Percentiles rank a stretch among this genome's conserved stretches.
phyloP scores from a whole-genome alignment of 2,113 vertebrate species.

The Cairina moschata region DNA sequence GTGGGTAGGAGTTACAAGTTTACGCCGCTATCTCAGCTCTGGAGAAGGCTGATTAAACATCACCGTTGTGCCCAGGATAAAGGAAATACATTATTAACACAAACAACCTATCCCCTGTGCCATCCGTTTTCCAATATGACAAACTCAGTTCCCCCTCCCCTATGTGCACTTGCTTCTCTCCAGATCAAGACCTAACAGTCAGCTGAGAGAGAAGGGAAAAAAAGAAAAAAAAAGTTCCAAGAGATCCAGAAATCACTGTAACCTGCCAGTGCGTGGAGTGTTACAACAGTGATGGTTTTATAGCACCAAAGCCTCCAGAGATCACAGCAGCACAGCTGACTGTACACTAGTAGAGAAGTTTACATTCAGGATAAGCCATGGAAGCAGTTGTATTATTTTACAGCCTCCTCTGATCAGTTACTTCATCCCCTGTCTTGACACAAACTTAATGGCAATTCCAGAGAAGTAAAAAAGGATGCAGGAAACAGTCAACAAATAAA shows the following conservation, averaged over 20 bases:
- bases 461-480: neutral
- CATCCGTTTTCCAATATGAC: neutral
- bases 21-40: neutral
- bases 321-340: neutral
- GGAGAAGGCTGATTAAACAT: neutral
- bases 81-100: neutral
- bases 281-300: neutral
- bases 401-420: neutral
- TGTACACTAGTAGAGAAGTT: neutral
- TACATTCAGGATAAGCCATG: neutral
- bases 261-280: neutral
- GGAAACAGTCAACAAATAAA: neutral
- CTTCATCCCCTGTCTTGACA: neutral
- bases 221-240: neutral
- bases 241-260: neutral
- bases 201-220: neutral
- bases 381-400: constrained; percentile 13
- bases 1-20: neutral
- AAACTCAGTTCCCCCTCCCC: neutral
- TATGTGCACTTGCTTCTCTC: neutral
- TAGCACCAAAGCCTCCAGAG: neutral
- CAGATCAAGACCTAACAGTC: neutral
- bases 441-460: neutral
- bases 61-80: neutral
- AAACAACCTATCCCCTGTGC: neutral